A percentile compares a stretch with the other conserved stretches of the same genome.
Evolutionary conservation across 2,888 invertebrate species (phyloP).

Genomic region (Tanypteryx hageni): DNA sequence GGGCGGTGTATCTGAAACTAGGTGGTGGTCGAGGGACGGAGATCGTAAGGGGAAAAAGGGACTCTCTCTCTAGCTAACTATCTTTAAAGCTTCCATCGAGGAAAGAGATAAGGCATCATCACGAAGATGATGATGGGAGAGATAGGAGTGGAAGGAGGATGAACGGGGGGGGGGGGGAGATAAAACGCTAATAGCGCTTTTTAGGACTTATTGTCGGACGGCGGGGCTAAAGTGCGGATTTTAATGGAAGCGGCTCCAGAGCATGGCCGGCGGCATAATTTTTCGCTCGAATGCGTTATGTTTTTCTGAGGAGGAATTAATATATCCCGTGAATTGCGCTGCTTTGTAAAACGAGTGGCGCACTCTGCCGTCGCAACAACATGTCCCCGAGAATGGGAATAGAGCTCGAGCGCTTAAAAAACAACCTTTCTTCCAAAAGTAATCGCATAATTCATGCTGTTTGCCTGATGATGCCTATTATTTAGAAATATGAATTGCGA

Average conservation of each 20-base stretch:
- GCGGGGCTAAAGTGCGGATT: not conserved
- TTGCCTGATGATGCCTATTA: no score
- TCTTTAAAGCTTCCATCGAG: slow-evolving; percentile 1
- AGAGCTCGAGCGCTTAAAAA: no score
- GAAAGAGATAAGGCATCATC: not conserved
- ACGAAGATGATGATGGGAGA: no score
- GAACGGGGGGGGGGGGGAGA: not conserved
- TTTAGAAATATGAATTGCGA: no score
- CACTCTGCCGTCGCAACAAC: no score
- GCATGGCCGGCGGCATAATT: not conserved
- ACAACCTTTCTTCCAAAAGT: no score
- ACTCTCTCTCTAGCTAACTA: not conserved
- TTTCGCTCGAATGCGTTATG: not conserved
- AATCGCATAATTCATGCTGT: no score
- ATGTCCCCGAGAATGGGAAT: no score
- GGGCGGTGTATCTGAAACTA: not conserved
- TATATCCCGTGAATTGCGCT: not conserved
- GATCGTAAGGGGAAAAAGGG: not conserved
- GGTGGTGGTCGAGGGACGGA: not conserved
- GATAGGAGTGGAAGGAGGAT: not conserved
- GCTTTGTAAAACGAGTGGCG: not conserved
- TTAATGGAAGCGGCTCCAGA: not conserved
- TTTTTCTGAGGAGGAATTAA: not conserved
- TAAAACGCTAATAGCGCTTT: slow-evolving; percentile 8
- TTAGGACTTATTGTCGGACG: slow-evolving; percentile 11